Evolutionary conservation across 2,888 invertebrate species (phyloP), one percentile per base, ranked within the genome.

Genomic region (Leptinotarsa tumamoca): DNA sequence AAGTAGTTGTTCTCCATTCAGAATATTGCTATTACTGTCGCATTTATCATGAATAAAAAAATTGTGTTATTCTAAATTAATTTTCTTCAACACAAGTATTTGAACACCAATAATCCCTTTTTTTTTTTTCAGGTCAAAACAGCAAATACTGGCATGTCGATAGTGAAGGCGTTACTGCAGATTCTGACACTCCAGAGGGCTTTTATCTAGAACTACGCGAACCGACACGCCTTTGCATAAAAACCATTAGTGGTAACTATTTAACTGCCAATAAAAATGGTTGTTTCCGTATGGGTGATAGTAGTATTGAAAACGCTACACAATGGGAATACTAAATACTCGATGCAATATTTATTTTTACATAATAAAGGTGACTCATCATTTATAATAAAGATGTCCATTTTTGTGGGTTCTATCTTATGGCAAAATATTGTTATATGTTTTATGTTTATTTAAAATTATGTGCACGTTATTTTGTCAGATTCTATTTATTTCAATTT

Each of bases 81-180:
- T 33, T 33, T 33, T 33, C 33, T 33, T 33, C 33, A 33, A 33
- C 33, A 5, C 33, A 33, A 33, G 13, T 43, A 43, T 10, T 43
- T 43, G 43, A 10, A 13, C 43, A 43, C 10, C 43, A 43, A 43
- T 2, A 43, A 43, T 43, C 33, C 23, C n/a, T n/a, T 1, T 14
- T 50, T 56, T 4, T 52, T 73, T 73, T 85, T 89, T 21, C 89
- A 96, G 96, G 96, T 82, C 94, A 95, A 87, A 97, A 95, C 89
- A 95, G 95, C 85, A 96, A 96, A 88, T 98, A 97, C 90, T 98
- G 98, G 97, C 94, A 95, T 88, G 94, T 96, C 72, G 95, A 95
- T 87, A 94, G 94, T 83, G 98, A 98, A 88, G 92, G 94, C 72
- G 94, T 98, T 74, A 92, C 94, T 52, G 95, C 96, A 76, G 98